Evolutionary conservation across 2,113 vertebrate genomes (phyloP), one percentile per base, ranked within the genome.

Genomic region (Pygoscelis antarcticus): DNA sequence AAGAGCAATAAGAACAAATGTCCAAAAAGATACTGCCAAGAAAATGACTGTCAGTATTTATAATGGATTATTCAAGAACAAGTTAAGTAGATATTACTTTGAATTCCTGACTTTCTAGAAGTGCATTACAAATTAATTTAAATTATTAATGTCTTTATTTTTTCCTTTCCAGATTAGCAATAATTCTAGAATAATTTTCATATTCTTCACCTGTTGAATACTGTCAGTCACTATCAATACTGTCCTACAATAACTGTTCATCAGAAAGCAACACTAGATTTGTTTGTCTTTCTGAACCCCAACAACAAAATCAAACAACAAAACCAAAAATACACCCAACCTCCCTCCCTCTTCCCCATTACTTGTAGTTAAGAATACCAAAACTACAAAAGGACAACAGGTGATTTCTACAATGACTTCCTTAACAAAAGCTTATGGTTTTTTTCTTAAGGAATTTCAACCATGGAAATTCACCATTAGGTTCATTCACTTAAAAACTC

Each of bases 341-440:
- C 6, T 34, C 14, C 13, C 4, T 55, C 4, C 4, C 2, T 15
- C 3, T 11, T 25, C 6, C 10, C 3, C 8, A 29, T 3, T 38
- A 15, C 47, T 83, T 81, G 68, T 19, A 30, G 0, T 65, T 44
- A 83, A 58, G n/a, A 90, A 42, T 27, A 52, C 2, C 8, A 85
- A 76, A 88, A 40, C 4, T 54, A 58, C 6, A 76, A 23, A 85
- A 83, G 11, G 5, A 18, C 13, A 71, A 40, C 12, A 74, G 5
- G 16, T 55, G 15, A 36, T 88, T 92, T 69, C 26, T 52, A 52
- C 16, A 62, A 29, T 42, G 3, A 1, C 8, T 71, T 83, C 19
- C n/a, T 74, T 66, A 84, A 65, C 1, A 78, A 76, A 76, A 72
- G 1, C 3, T 38, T 49, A 15, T 26, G 2, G 4, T 3, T 82